Base-by-base conservation (phyloP, 2,113 vertebrate species). In the Hippolais icterina region DNA sequence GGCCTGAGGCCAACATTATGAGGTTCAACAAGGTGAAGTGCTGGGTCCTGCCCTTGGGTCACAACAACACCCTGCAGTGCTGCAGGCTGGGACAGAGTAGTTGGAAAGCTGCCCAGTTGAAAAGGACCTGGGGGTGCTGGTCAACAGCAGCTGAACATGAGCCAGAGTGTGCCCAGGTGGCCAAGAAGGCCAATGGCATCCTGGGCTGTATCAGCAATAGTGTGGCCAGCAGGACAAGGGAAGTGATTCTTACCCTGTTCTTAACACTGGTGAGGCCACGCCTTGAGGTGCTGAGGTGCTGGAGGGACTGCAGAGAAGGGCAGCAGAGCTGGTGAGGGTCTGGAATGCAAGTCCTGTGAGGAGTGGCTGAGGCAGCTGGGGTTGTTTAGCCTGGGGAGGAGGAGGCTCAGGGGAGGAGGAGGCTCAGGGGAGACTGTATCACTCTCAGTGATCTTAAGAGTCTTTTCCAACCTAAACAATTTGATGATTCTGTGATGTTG, bases 151-250 rank as follows among this genome's bases (percentile, higher is more conserved):
- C 12, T 78, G 65, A 46, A 29, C 5, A 5, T 6, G n/a, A 78
- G 19, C 60, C 68, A 41, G 1, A 0, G 1, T 53, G 19, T 53
- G 29, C 44, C 39, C 39, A 42, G 11, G n/a, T 47, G 22, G 33
- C 57, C 39, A 33, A 46, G 57, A 31, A 46, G 33, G n/a, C n/a
- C 4, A 46, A 2, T 27, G 53, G 13, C n/a, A 27, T 53, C 29
- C 83, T 42, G 57, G 50, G 6, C 41, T 49, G 15, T 41, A 3
- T 8, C 22, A 71, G 50, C 6, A 65, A 6, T 2, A 28, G 18
- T n/a, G n/a, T 37, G 59, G 50, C 29, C 50, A 71, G 39, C 44
- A 65, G 50, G 28, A 41, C 2, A 25, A 33, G 22, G 50, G 15
- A 0, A 53, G 46, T 5, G 44, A 25, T 65, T 20, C 3, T 47